phyloP scores from a whole-genome alignment of 2,797 vertebrate species.

The Cichlasoma orientale region DNA sequence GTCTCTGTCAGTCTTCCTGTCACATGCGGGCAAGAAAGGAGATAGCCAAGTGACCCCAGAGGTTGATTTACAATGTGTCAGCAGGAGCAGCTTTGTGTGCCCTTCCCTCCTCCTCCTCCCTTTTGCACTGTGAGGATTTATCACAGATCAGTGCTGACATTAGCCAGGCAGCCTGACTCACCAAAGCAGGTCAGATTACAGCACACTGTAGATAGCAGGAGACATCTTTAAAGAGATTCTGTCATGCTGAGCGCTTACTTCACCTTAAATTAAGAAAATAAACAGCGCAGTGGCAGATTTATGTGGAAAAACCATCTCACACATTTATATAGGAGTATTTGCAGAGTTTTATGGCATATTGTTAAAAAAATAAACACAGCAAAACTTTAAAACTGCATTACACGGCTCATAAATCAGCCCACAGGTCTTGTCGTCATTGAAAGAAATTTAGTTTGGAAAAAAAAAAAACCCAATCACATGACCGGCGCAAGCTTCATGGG shows the following conservation, averaged over 20 bases:
- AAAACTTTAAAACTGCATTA: background rate
- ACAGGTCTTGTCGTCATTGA: background rate
- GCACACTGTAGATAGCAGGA: conserved; percentile 8
- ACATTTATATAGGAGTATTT: background rate
- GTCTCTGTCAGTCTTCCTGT: conserved; percentile 21
- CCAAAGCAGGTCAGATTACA: conserved; percentile 59
- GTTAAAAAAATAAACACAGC: background rate
- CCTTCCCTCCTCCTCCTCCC: conserved; percentile 23
- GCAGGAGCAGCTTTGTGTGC: conserved; percentile 43
- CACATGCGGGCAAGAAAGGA: conserved; percentile 40
- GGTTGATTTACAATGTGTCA: conserved; percentile 68
- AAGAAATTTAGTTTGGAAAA: background rate
- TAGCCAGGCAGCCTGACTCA: conserved; percentile 55
- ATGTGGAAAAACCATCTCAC: background rate
- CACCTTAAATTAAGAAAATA: background rate
- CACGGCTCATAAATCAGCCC: conserved; percentile 11
- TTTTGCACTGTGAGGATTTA: conserved; percentile 46
- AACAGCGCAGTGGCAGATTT: background rate
- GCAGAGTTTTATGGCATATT: background rate
- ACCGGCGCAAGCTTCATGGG: background rate
- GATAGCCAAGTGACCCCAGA: conserved; percentile 62
- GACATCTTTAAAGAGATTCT: background rate
- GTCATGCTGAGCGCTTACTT: conserved; percentile 1
- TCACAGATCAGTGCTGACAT: conserved; percentile 36
- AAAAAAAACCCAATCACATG: conserved; percentile 1